Evolutionary conservation across 2,113 vertebrate species (phyloP), one percentile per base, ranked within the genome.

Genomic region (Percina caprodes): DNA sequence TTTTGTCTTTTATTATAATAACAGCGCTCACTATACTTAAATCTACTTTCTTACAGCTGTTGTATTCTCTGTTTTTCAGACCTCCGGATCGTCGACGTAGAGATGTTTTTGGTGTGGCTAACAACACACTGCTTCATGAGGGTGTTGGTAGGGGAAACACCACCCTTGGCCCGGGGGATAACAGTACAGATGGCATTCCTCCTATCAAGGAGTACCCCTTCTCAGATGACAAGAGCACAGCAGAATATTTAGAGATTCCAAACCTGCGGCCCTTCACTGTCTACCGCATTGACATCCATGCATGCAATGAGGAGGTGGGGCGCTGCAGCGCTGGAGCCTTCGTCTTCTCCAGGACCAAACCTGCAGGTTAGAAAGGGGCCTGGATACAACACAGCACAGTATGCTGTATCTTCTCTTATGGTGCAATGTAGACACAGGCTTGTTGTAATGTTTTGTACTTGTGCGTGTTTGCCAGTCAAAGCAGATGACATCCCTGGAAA

Each of bases 251-350:
- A 0, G 96, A 99, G 2, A 99, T 99, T 71, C 94, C 94, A 3
- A 93, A 96, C 77, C 95, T 99, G 71, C 94, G 91, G 65, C 97
- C 97, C 33, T 99, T 99, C 76, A 98, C 98, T 0, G 93, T 98
- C 8, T 99, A 99, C 93, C 97, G 97, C 74, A 97, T 99, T 0
- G 97, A 99, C 82, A 97, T 99, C 54, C 98, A 99, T 69, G 98
- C 97, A 83, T 99, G 98, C 81, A 99, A 99, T 82, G 96, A 98
- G 0, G 97, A 98, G 89, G 97, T 97, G 2, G 95, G 95, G 0
- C 95, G 96, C 74, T 99, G 98, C 81, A 99, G 98, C 0, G 97
- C 97, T 2, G 97, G 97, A 21, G 97, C 97, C 86, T 99, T 99
- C 0, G 96, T 99, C 77, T 99, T 97, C 77, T 96, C 98, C 45